Percentiles rank a stretch among this genome's conserved stretches.
phyloP scores from a whole-genome alignment of 1,140 invertebrate genomes.

The Drosophila subobscura region DNA sequence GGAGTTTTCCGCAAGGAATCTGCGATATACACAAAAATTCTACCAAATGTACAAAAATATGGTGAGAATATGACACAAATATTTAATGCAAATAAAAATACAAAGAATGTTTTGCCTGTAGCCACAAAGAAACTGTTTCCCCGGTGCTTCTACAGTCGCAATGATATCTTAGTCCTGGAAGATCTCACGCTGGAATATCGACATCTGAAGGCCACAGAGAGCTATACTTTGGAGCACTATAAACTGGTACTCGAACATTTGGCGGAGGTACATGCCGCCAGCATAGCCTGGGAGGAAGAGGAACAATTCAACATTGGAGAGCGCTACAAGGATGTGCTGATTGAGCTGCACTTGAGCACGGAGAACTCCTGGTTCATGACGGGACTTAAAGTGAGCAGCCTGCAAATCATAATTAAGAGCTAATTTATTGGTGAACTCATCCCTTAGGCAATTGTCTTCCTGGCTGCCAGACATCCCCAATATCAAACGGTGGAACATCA shows the following conservation, averaged over 20 bases:
- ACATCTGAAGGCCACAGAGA: slow-evolving; percentile 56
- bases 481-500: slow-evolving; percentile 50
- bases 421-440: neutral
- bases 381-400: slow-evolving; percentile 57
- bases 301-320: slow-evolving; percentile 75
- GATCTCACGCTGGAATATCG: slow-evolving; percentile 73
- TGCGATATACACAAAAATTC: slow-evolving; percentile 47
- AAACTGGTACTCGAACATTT: slow-evolving; percentile 77
- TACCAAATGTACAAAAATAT: slow-evolving; percentile 71
- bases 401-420: too few species aligned
- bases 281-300: slow-evolving; percentile 74
- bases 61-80: slow-evolving; percentile 19
- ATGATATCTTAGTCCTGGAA: slow-evolving; percentile 83
- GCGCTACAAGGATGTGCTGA: slow-evolving; percentile 54
- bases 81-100: neutral
- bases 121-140: slow-evolving; percentile 61
- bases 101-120: neutral
- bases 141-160: slow-evolving; percentile 52
- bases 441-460: slow-evolving; percentile 50
- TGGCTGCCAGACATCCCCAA: slow-evolving; percentile 59
- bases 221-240: slow-evolving; percentile 61
- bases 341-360: slow-evolving; percentile 44
- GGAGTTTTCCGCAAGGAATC: slow-evolving; percentile 68
- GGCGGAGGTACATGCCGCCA: slow-evolving; percentile 83
- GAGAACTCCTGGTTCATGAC: slow-evolving; percentile 64